Evolutionary conservation across 2,797 vertebrate genomes (phyloP).

Genomic region (Huso huso): DNA sequence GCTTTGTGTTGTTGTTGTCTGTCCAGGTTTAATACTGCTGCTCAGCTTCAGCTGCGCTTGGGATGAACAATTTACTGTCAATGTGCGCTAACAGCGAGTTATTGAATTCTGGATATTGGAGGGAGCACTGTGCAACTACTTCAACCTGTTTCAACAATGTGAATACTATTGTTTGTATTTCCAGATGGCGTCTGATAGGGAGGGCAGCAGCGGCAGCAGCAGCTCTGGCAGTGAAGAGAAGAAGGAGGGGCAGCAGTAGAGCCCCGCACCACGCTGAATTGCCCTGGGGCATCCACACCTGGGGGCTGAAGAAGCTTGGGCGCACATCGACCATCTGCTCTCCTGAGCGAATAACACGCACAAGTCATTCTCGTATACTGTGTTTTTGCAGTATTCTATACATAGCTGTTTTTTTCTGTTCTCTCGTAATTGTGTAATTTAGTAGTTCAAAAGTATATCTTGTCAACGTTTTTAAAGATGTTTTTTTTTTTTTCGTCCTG

Average conservation of each 20-base stretch:
- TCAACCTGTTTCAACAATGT: slow-evolving; percentile 17
- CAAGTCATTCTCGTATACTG: slow-evolving; percentile 73
- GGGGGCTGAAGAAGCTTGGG: slow-evolving; percentile 55
- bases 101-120: not conserved
- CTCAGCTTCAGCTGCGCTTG: not conserved
- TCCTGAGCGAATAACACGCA: slow-evolving; percentile 59
- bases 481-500: slow-evolving; percentile 23
- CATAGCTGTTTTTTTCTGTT: slow-evolving; percentile 41
- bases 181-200: slow-evolving; percentile 92
- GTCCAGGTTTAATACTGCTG: not conserved
- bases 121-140: fast-evolving
- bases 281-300: slow-evolving; percentile 35
- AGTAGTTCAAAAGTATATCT: slow-evolving; percentile 30
- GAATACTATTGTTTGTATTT: not conserved
- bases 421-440: slow-evolving; percentile 39
- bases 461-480: slow-evolving; percentile 29
- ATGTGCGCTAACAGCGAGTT: not conserved
- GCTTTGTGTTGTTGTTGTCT: not conserved
- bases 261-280: slow-evolving; percentile 51
- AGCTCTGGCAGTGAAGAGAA: slow-evolving; percentile 61
- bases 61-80: too few relatives aligned
- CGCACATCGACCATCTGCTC: slow-evolving; percentile 33
- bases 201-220: slow-evolving; percentile 41
- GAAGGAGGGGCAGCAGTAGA: slow-evolving; percentile 87
- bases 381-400: slow-evolving; percentile 87